Percentiles rank a stretch among this genome's conserved stretches.
These are phyloP conservation scores for Tiliacea citrago DNA, from an alignment of 2,888 invertebrate species.

Conservation along the genomic window DNA sequence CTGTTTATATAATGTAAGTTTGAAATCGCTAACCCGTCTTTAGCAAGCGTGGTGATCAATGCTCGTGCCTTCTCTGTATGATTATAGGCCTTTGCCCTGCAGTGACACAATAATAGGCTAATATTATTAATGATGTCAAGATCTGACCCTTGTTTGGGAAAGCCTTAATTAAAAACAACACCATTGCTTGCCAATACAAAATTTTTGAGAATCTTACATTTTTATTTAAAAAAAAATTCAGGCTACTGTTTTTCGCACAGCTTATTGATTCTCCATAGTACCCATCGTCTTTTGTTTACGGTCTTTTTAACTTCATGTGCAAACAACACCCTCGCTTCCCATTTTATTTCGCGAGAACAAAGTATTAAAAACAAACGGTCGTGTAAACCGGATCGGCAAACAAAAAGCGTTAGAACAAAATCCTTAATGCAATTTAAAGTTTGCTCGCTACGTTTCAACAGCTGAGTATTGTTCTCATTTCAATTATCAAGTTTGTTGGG, in stretches of 20 bases:
- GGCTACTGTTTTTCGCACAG: not conserved
- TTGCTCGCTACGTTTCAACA: constrained; percentile 38
- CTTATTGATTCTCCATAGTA: constrained; percentile 13
- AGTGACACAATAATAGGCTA: not conserved
- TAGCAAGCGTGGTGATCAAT: not conserved
- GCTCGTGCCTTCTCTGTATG: not conserved
- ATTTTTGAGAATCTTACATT: not conserved
- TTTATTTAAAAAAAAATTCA: no score
- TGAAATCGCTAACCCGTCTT: not conserved
- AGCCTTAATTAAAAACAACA: no score
- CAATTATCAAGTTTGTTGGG: constrained; percentile 59
- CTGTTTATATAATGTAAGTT: not conserved
- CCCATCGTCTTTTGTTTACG: not conserved
- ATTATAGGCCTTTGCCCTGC: not conserved
- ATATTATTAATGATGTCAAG: not conserved
- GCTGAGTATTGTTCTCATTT: constrained; percentile 55
- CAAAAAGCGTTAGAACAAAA: constrained; percentile 49
- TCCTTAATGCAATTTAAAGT: constrained; percentile 64
- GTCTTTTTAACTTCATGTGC: constrained; percentile 17
- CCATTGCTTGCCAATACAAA: not conserved
- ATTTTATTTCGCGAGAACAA: constrained; percentile 27
- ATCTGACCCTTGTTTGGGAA: not conserved
- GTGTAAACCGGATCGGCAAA: constrained; percentile 39
- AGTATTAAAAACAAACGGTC: constrained; percentile 41
- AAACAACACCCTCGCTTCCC: constrained; percentile 27